These are phyloP conservation scores for Schrankia costaestrigalis DNA, from an alignment of 2,888 invertebrate species.

Conservation along the genomic window DNA sequence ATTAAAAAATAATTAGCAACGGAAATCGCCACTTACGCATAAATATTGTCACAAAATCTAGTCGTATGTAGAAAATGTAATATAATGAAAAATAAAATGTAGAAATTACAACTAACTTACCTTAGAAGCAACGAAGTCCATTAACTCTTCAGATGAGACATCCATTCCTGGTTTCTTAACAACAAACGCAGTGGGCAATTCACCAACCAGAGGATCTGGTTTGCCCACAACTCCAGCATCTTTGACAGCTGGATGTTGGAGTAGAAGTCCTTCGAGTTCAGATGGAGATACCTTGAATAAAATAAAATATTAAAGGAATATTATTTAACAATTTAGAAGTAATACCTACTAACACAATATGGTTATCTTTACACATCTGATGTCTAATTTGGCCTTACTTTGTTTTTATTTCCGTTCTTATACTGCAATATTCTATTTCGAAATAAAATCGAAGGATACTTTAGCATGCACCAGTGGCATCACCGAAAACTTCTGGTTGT, in stretches of 20 bases:
- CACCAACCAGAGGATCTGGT: constrained; percentile 51
- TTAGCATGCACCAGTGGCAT: no score
- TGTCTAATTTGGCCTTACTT: no score
- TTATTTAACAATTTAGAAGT: background rate
- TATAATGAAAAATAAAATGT: background rate
- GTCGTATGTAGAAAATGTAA: background rate
- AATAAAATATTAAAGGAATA: background rate
- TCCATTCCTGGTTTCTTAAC: constrained; percentile 40
- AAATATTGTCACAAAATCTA: no score
- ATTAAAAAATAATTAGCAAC: no score
- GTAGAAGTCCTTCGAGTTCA: constrained; percentile 55
- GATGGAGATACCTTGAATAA: constrained; percentile 55
- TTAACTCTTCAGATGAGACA: constrained; percentile 49
- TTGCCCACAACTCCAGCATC: constrained; percentile 56
- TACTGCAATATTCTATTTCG: no score
- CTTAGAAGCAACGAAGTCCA: constrained; percentile 49
- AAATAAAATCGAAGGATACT: no score
- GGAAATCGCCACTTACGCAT: no score
- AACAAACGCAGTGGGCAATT: constrained; percentile 60
- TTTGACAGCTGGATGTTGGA: constrained; percentile 53
- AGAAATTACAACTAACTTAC: constrained; percentile 19
- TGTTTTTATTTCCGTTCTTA: no score
- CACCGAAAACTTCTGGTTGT: no score
- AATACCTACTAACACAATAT: no score
- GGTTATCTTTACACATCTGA: no score